Evolutionary conservation across 1,140 invertebrate genomes (phyloP).

Genomic region (Nomia melanderi): DNA sequence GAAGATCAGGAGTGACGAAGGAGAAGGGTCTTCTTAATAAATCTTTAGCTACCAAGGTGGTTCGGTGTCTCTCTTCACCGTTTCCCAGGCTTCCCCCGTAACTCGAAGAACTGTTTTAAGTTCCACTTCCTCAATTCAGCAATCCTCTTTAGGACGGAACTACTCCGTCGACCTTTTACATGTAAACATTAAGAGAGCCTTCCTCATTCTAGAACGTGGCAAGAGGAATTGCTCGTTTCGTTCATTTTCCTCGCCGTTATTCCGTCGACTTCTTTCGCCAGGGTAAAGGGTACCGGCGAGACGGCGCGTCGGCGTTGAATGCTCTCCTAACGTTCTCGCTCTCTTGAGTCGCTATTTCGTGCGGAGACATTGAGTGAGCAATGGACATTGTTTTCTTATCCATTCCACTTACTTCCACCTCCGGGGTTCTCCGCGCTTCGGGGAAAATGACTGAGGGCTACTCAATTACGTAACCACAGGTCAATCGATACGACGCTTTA

Average conservation of each 20-base stretch:
- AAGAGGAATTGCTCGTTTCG: background rate
- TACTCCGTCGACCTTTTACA: background rate
- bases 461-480: conserved; percentile 26
- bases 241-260: conserved; percentile 21
- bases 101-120: background rate
- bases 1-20: background rate
- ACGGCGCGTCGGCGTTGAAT: background rate
- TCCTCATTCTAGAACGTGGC: background rate
- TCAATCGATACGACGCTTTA: background rate
- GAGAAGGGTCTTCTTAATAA: background rate
- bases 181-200: conserved; percentile 10
- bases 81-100: background rate
- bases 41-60: background rate
- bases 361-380: background rate
- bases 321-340: background rate
- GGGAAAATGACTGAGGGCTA: conserved; percentile 2
- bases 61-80: background rate
- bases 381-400: conserved; percentile 34
- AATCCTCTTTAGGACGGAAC: background rate
- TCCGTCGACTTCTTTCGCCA: conserved; percentile 23
- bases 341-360: background rate
- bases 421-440: background rate
- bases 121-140: background rate
- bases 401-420: conserved; percentile 6
- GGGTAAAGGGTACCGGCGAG: background rate